These are phyloP conservation scores for Pteria penguin DNA, from an alignment of 2,888 invertebrate species.

Conservation along the genomic window DNA sequence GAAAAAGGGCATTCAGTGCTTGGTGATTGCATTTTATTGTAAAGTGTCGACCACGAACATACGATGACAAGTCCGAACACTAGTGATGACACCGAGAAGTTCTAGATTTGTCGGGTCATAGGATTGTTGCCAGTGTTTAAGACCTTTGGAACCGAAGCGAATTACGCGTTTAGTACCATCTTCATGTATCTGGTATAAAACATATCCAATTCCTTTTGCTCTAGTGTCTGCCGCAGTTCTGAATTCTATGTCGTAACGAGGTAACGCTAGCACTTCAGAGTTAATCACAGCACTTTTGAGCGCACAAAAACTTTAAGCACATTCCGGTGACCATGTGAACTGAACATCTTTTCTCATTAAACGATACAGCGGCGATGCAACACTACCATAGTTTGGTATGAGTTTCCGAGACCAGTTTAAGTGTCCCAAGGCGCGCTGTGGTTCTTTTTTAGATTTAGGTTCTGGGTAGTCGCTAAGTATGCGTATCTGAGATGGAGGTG, in stretches of 20 bases:
- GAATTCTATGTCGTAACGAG: conserved; percentile 42
- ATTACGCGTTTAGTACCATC: conserved; percentile 18
- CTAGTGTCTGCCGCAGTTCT: conserved; percentile 44
- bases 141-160: conserved; percentile 27
- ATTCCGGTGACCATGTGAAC: conserved; percentile 36
- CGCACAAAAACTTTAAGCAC: conserved; percentile 27
- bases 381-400: conserved; percentile 41
- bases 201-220: conserved; percentile 48
- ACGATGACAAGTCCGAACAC: conserved; percentile 31
- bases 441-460: conserved; percentile 32
- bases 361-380: conserved; percentile 36
- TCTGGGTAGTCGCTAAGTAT: conserved; percentile 33
- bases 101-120: conserved; percentile 34
- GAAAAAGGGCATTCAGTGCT: conserved; percentile 18
- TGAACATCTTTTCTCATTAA: conserved; percentile 28
- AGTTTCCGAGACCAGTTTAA: conserved; percentile 52
- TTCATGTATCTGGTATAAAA: conserved; percentile 50
- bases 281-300: conserved; percentile 33
- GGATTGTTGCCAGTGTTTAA: conserved; percentile 23
- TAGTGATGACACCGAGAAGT: conserved; percentile 27
- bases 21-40: conserved; percentile 41
- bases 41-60: conserved; percentile 25
- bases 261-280: conserved; percentile 47
- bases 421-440: conserved; percentile 40
- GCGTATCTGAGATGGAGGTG: conserved; percentile 34